Evolutionary conservation across 1,140 invertebrate genomes (phyloP).

Genomic region (Drosophila kepulauana): DNA sequence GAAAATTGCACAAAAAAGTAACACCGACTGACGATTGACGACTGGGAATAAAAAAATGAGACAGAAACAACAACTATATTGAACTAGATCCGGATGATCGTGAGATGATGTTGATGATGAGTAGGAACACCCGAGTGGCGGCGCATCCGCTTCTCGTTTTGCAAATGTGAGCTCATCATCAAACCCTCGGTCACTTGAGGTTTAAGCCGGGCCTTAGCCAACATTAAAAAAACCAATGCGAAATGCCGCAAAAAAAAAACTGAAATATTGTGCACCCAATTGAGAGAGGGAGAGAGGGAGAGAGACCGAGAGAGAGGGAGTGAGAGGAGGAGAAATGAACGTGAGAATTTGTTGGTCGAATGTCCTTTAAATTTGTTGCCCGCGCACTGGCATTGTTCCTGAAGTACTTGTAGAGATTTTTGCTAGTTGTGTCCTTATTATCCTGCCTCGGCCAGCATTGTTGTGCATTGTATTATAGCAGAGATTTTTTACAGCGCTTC

Average conservation of each 20-base stretch:
- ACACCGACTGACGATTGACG: slow-evolving; percentile 51
- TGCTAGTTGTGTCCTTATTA: slow-evolving; percentile 83
- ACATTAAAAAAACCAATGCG: slow-evolving; percentile 62
- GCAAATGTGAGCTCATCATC: slow-evolving; percentile 73
- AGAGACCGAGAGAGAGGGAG: neutral
- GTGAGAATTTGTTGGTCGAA: slow-evolving; percentile 72
- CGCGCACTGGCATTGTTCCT: slow-evolving; percentile 52
- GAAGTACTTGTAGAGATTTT: slow-evolving; percentile 74
- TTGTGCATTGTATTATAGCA: slow-evolving; percentile 32
- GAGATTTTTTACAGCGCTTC: slow-evolving; percentile 53
- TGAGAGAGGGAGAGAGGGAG: slow-evolving; percentile 8
- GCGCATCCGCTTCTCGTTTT: slow-evolving; percentile 75
- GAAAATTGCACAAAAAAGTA: slow-evolving; percentile 71
- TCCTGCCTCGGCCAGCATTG: slow-evolving; percentile 53
- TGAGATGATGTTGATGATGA: slow-evolving; percentile 55
- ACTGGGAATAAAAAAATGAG: slow-evolving; percentile 21
- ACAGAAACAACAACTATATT: slow-evolving; percentile 44
- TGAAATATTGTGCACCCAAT: slow-evolving; percentile 39
- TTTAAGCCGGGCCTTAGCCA: slow-evolving; percentile 67
- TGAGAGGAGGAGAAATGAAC: slow-evolving; percentile 45
- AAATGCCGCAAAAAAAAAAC: slow-evolving; percentile 61
- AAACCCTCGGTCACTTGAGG: slow-evolving; percentile 81
- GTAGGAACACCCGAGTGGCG: slow-evolving; percentile 72
- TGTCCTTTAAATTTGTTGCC: slow-evolving; percentile 73
- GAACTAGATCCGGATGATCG: slow-evolving; percentile 83